A percentile compares a stretch with the other conserved stretches of the same genome.
These are phyloP conservation scores for Ctenicera cuprea DNA, from an alignment of 2,888 invertebrate species.

Conservation along the genomic window DNA sequence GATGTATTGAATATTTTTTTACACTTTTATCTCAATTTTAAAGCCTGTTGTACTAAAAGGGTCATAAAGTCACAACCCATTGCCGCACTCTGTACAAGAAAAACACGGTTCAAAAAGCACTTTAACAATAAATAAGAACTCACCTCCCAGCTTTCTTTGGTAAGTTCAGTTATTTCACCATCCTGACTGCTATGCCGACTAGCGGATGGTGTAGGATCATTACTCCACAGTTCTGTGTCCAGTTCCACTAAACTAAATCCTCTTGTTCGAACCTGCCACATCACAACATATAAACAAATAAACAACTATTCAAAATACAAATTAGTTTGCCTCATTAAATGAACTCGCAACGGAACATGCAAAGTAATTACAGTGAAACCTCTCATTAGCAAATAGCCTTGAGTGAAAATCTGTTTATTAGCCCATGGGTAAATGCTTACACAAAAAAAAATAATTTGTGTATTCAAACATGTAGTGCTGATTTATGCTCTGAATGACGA, in stretches of 20 bases:
- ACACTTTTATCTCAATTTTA: too few relatives aligned
- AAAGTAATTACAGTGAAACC: conserved; percentile 35
- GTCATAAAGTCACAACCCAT: too few relatives aligned
- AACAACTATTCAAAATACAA: conserved; percentile 14
- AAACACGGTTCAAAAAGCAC: background rate
- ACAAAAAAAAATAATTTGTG: conserved; percentile 20
- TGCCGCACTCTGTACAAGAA: background rate
- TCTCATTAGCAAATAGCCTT: conserved; percentile 26
- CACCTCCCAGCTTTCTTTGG: conserved; percentile 96
- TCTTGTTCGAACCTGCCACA: conserved; percentile 75
- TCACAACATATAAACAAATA: conserved; percentile 51
- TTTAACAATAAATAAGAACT: conserved; percentile 69
- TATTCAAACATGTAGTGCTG: conserved; percentile 5
- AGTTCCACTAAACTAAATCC: conserved; percentile 92
- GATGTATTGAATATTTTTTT: too few relatives aligned
- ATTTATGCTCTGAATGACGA: background rate
- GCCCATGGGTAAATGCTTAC: conserved; percentile 12
- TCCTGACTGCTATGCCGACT: conserved; percentile 78
- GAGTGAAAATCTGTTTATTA: conserved; percentile 32
- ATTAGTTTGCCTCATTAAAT: conserved; percentile 28
- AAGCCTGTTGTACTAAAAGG: too few relatives aligned
- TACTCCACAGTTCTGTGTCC: conserved; percentile 91
- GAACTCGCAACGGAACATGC: conserved; percentile 37
- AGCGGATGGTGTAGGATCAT: conserved; percentile 75
- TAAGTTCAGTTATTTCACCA: conserved; percentile 86